These are phyloP conservation scores for Pseudococcus jackbeardsleyi DNA, from an alignment of 2,888 invertebrate genomes.

Conservation along the genomic window DNA sequence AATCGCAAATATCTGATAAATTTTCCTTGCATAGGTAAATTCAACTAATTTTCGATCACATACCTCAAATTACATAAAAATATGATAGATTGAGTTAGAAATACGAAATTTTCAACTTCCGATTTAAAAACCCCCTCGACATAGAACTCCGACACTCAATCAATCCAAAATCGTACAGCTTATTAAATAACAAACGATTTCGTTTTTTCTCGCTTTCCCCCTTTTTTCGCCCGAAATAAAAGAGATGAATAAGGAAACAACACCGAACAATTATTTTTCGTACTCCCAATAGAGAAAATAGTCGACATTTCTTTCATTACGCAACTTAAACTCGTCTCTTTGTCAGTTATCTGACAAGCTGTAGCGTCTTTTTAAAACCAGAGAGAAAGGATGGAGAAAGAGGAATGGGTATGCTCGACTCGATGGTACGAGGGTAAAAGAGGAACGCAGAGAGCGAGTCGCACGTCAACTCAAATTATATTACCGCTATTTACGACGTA, in stretches of 20 bases:
- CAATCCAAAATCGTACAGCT: background rate
- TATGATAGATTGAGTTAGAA: background rate
- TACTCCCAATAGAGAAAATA: constrained; percentile 5
- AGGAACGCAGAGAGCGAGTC: background rate
- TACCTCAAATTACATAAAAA: too few species aligned
- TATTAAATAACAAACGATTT: background rate
- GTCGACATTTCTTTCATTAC: constrained; percentile 27
- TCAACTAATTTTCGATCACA: too few species aligned
- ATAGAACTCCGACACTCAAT: background rate
- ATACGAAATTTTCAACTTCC: background rate
- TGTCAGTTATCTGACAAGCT: constrained; percentile 41
- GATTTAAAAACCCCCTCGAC: background rate
- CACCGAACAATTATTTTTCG: constrained; percentile 31
- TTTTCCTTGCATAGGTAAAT: too few species aligned
- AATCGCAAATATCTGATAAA: too few species aligned
- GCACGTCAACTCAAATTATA: constrained; percentile 48
- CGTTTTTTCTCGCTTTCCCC: background rate
- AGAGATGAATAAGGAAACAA: background rate
- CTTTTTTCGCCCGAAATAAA: background rate
- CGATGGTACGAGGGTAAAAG: background rate
- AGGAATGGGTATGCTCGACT: background rate
- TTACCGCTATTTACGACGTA: constrained; percentile 44
- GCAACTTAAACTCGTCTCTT: constrained; percentile 29
- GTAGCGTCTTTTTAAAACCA: background rate
- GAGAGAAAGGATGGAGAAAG: background rate